phyloP scores from a whole-genome alignment of 2,113 vertebrate genomes.

The Xiphophorus hellerii region DNA sequence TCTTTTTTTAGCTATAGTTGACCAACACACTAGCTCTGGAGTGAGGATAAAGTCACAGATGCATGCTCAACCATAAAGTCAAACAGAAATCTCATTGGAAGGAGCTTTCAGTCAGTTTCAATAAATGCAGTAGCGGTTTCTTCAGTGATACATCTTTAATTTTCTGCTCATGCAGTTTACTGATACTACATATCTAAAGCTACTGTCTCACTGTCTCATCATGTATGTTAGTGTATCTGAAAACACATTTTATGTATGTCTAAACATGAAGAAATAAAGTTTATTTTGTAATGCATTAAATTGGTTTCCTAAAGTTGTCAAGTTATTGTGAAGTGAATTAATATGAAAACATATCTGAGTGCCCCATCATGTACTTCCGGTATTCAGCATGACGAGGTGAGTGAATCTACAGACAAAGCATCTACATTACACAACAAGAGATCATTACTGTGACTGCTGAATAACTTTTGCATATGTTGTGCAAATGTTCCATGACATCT shows the following conservation, averaged over 20 bases:
- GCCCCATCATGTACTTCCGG: too few relatives aligned
- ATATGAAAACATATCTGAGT: too few relatives aligned
- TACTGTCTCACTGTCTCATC: background rate
- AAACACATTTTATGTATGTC: background rate
- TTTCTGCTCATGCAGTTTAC: background rate
- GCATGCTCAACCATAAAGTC: constrained; percentile 19
- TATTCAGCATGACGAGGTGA: too few relatives aligned
- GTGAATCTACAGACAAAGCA: too few relatives aligned
- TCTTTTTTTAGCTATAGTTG: constrained; percentile 40
- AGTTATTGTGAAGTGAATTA: too few relatives aligned
- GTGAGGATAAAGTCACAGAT: background rate
- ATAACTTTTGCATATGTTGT: too few relatives aligned
- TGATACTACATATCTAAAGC: background rate
- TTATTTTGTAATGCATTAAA: background rate
- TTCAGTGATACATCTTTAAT: background rate
- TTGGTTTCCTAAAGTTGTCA: background rate
- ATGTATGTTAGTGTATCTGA: background rate
- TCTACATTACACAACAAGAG: too few relatives aligned
- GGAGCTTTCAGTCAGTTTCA: background rate
- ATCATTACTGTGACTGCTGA: too few relatives aligned
- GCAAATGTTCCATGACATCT: too few relatives aligned
- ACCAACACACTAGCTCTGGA: constrained; percentile 27
- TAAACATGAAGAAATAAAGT: background rate
- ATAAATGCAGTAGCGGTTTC: background rate
- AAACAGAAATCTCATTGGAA: background rate